These are phyloP conservation scores for Sapajus apella DNA, from an alignment of 2,113 vertebrate genomes.

Conservation along the genomic window DNA sequence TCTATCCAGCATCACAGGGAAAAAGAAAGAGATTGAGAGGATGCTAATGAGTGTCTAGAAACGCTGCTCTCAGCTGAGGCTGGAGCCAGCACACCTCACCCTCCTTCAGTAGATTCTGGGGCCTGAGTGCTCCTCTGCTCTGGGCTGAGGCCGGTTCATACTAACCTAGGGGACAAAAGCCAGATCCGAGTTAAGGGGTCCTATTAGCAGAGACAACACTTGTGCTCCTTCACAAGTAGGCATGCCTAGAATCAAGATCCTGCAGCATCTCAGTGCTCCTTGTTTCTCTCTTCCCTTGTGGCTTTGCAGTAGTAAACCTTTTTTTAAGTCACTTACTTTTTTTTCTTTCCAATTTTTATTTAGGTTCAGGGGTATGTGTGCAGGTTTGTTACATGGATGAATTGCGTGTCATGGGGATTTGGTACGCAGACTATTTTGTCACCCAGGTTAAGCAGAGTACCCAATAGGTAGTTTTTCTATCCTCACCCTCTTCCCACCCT, in stretches of 20 bases:
- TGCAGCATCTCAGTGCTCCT: not conserved
- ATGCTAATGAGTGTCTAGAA: not conserved
- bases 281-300: not conserved
- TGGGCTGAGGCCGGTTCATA: not conserved
- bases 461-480: too few species aligned
- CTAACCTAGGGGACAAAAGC: not conserved
- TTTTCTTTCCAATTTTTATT: too few species aligned
- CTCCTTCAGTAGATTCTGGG: not conserved
- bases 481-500: too few species aligned
- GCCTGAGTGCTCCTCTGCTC: not conserved
- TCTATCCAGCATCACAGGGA: not conserved
- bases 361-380: too few species aligned
- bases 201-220: accelerated
- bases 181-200: not conserved
- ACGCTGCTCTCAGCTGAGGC: not conserved
- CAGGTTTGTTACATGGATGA: too few species aligned
- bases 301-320: not conserved
- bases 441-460: too few species aligned
- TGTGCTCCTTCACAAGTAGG: too few species aligned
- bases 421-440: too few species aligned
- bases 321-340: too few species aligned
- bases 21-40: not conserved
- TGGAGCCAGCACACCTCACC: not conserved
- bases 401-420: too few species aligned
- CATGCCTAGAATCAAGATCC: not conserved